phyloP scores from a whole-genome alignment of 2,888 invertebrate genomes.

The Pyrochroa serraticornis region DNA sequence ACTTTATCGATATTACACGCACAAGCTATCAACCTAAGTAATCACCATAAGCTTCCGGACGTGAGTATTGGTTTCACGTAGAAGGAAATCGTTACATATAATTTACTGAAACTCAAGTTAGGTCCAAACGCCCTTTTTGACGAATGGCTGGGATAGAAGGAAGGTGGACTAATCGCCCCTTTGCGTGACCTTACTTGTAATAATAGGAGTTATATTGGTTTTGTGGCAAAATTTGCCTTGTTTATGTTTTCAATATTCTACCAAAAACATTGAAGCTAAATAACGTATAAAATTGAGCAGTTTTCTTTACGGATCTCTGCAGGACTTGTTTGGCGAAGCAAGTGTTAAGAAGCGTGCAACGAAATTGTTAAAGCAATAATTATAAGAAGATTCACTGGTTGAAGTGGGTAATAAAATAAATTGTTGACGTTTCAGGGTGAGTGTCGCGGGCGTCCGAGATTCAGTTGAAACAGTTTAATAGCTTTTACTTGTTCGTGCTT shows the following conservation, averaged over 20 bases:
- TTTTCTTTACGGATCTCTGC: no score
- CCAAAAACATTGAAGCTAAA: background rate
- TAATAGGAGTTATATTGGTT: conserved; percentile 10
- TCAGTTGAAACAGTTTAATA: conserved; percentile 19
- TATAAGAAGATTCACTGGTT: no score
- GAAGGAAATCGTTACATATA: conserved; percentile 22
- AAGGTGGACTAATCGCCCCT: conserved; percentile 19
- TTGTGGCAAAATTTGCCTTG: conserved; percentile 20
- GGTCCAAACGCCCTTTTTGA: conserved; percentile 19
- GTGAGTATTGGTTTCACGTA: no score
- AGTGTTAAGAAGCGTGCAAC: no score
- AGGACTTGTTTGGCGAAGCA: no score
- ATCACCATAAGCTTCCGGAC: no score
- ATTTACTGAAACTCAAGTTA: conserved; percentile 10
- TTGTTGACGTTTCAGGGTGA: conserved; percentile 5
- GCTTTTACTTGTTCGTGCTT: conserved; percentile 21
- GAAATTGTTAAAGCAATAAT: background rate
- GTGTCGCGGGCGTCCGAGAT: conserved; percentile 10
- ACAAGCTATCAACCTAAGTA: no score
- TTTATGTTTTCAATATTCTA: conserved; percentile 27
- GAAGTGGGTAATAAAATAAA: no score
- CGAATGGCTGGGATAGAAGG: conserved; percentile 11
- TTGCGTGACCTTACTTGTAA: conserved; percentile 21
- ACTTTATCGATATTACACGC: no score
- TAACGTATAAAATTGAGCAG: no score